Evolutionary conservation across 2,113 vertebrate species (phyloP).

Genomic region (Semnornis frantzii): DNA sequence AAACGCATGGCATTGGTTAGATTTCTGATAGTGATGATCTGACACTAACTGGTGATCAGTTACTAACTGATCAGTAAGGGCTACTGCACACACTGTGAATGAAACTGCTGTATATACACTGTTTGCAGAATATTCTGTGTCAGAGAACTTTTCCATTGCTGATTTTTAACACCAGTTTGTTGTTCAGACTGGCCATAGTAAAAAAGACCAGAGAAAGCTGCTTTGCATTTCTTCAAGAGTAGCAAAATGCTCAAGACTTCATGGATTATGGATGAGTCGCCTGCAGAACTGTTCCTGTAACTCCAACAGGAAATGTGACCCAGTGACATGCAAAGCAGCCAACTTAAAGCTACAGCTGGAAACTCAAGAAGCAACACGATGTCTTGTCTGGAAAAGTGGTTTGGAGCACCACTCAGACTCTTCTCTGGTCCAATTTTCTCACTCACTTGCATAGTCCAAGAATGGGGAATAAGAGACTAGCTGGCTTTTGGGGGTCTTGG

Average conservation of each 20-base stretch:
- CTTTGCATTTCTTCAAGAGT: not conserved
- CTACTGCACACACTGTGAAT: not conserved
- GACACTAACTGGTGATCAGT: too few species aligned
- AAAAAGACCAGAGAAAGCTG: not conserved
- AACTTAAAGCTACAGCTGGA: not conserved
- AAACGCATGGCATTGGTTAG: not conserved
- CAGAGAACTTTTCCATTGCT: not conserved
- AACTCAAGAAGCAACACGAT: not conserved
- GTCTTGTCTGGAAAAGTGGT: not conserved
- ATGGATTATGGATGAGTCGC: not conserved
- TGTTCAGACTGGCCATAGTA: not conserved
- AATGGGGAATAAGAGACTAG: not conserved
- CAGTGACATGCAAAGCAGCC: not conserved
- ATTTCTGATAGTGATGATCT: not conserved
- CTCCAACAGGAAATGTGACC: not conserved
- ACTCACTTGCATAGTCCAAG: accelerated
- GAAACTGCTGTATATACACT: not conserved
- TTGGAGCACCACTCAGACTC: not conserved
- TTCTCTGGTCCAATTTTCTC: not conserved
- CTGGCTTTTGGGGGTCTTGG: not conserved
- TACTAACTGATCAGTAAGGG: not conserved
- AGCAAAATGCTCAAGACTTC: not conserved
- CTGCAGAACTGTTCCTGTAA: not conserved
- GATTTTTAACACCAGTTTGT: not conserved
- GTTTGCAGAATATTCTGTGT: not conserved